These are phyloP conservation scores for Eulemur rufifrons DNA, from an alignment of 2,113 vertebrate genomes.

Conservation along the genomic window DNA sequence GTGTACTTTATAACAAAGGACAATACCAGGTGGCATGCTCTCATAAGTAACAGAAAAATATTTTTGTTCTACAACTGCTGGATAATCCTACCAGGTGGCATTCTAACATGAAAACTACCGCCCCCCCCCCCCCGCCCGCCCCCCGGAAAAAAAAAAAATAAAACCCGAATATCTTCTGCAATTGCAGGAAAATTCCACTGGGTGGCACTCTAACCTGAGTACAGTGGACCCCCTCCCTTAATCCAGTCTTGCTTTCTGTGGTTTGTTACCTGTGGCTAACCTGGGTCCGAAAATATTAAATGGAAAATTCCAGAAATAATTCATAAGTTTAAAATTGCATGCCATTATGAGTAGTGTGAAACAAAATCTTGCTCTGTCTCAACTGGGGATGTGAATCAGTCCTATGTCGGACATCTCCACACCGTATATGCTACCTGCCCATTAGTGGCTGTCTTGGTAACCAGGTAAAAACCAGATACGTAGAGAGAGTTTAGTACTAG, in stretches of 20 bases:
- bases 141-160: too few relatives aligned
- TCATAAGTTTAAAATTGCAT: background rate
- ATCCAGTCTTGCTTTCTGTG: background rate
- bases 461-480: background rate
- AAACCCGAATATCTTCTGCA: background rate
- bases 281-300: background rate
- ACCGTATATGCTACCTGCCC: background rate
- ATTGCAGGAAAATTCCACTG: background rate
- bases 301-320: background rate
- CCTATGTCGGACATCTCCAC: background rate
- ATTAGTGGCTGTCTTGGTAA: background rate
- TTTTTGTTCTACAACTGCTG: background rate
- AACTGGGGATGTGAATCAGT: background rate
- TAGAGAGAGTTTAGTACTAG: background rate
- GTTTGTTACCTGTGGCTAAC: background rate
- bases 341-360: background rate
- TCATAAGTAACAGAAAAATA: background rate
- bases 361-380: background rate
- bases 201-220: background rate
- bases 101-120: background rate
- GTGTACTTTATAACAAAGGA: background rate
- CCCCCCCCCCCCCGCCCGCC: rapidly evolving
- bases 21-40: background rate
- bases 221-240: background rate
- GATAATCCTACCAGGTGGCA: background rate